Conservation (phyloP, 2,113 vertebrate genomes). For the Festucalex cinctus region DNA sequence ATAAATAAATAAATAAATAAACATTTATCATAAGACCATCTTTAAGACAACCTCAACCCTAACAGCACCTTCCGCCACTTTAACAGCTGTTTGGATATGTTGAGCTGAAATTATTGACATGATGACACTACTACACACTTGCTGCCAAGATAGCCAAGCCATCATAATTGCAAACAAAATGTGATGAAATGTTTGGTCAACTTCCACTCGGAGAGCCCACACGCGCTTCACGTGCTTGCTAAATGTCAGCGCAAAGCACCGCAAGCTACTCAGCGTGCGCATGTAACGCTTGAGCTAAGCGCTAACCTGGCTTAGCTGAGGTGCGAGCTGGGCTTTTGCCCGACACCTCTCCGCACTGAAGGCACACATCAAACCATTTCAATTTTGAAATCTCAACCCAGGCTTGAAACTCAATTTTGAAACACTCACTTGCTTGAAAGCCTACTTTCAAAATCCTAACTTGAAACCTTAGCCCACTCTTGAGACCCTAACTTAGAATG, state of each 20-base stretch:
- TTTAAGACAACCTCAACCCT: no score
- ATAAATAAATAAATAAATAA: no score
- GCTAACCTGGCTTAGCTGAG: neutral
- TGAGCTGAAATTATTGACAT: no score
- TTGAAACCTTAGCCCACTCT: no score
- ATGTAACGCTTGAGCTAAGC: neutral
- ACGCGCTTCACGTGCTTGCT: neutral
- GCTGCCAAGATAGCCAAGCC: neutral
- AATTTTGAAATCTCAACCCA: neutral
- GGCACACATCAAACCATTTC: neutral
- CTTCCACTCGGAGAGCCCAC: neutral
- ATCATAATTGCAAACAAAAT: neutral
- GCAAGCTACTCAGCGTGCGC: neutral
- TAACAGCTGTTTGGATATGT: neutral
- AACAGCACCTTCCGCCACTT: no score
- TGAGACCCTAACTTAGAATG: no score
- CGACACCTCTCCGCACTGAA: neutral
- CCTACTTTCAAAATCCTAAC: no score
- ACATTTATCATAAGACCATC: no score
- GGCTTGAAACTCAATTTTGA: neutral
- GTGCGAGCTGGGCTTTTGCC: neutral
- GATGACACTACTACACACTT: neutral
- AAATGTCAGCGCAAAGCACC: neutral
- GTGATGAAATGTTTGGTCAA: neutral
- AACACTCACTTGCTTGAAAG: neutral